Base-by-base conservation (phyloP, 2,797 vertebrate genomes). In the Lithobates sylvaticus region DNA sequence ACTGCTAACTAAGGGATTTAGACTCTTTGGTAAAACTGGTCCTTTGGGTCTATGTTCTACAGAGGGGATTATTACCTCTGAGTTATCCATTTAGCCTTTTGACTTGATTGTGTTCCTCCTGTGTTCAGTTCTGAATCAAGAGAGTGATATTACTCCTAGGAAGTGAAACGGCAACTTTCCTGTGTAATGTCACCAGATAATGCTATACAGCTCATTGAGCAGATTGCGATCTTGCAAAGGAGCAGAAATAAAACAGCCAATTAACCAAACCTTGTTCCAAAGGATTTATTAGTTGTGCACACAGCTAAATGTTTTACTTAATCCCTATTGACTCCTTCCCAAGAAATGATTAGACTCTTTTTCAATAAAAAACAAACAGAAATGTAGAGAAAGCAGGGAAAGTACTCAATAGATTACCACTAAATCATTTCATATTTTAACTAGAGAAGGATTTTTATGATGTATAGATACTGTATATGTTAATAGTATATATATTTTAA, bases 191-290 rank as follows among this genome's bases (percentile, higher is more conserved):
- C 78, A 69, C 84, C 27, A 86, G 84, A 81, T 83, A 87, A 50
- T 87, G 80, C 82, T 83, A 83, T 58, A 83, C 85, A 87, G 81
- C 42, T 79, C 86, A 79, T 84, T 87, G 68, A 78, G 65, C 76
- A 87, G 86, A 84, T 83, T 69, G 77, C 73, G 32, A 86, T 81
- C 78, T 86, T 81, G 73, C 39, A 81, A 80, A 80, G 32, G 78
- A 73, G 76, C 58, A 75, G 76, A 75, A 87, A 87, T 87, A 79
- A 87, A 87, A 83, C 81, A 87, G 81, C 58, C 76, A 87, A 87
- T 87, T 87, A 86, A 86, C 78, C 78, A 81, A 79, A 78, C 84
- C 76, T 86, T 83, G 75, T 87, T 83, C 75, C 26, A 34, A 78
- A 68, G 69, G 85, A 87, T 87, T 83, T 83, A 87, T 87, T 77